A percentile compares a stretch with the other conserved stretches of the same genome.
phyloP scores from a whole-genome alignment of 2,113 vertebrate species.

The Haemorhous mexicanus region DNA sequence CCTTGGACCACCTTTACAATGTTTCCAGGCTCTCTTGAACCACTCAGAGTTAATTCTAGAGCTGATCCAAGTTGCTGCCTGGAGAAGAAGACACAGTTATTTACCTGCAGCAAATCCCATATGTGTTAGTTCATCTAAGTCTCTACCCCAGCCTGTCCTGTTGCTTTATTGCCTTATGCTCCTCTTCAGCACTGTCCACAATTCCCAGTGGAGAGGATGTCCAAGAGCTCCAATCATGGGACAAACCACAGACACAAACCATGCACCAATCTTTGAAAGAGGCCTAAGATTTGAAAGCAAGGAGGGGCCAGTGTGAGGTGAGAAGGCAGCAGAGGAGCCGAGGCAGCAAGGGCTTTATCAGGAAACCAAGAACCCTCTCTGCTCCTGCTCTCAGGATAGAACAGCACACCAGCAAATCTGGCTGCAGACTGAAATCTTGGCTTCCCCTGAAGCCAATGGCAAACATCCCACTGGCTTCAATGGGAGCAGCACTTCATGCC shows the following conservation, averaged over 20 bases:
- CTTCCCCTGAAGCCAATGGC: conserved; percentile 44
- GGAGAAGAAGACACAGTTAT: neutral
- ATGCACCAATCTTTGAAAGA: neutral
- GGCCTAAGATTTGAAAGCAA: neutral
- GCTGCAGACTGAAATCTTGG: conserved; percentile 46
- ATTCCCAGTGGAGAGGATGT: neutral
- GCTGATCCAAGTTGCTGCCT: neutral
- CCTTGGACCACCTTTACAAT: neutral
- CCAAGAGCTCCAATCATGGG: neutral
- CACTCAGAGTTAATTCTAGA: neutral
- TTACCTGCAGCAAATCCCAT: neutral
- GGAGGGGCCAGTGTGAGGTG: neutral
- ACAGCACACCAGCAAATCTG: conserved; percentile 50
- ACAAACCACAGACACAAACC: neutral
- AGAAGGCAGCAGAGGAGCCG: neutral
- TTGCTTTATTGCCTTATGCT: neutral
- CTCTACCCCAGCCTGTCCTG: neutral
- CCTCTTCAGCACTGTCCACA: neutral
- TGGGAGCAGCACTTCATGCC: conserved; percentile 40
- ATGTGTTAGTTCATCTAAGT: neutral
- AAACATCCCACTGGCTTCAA: conserved; percentile 56
- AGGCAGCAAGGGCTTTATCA: conserved; percentile 14
- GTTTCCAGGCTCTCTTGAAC: neutral
- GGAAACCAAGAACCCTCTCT: conserved; percentile 18
- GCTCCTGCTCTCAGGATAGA: conserved; percentile 18